Evolutionary conservation across 2,888 invertebrate species (phyloP).

Genomic region (Pseudolycoriella hygida): DNA sequence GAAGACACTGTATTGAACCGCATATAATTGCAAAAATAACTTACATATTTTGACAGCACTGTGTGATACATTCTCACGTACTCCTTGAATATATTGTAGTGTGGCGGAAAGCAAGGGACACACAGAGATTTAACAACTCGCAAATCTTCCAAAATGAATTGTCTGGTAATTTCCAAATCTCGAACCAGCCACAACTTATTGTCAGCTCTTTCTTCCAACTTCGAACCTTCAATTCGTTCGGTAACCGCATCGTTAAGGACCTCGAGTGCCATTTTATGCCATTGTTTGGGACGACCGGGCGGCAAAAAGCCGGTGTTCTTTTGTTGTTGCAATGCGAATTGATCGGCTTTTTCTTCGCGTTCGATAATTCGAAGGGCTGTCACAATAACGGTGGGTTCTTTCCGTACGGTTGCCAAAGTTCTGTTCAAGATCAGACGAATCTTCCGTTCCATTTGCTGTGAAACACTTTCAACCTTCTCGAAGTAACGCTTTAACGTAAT

Average conservation of each 20-base stretch:
- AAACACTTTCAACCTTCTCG: constrained; percentile 83
- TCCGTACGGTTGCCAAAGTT: constrained; percentile 83
- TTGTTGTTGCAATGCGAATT: constrained; percentile 59
- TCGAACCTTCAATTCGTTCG: constrained; percentile 83
- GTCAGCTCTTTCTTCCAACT: constrained; percentile 75
- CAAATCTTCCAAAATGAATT: constrained; percentile 77
- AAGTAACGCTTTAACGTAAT: constrained; percentile 91
- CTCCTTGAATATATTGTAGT: constrained; percentile 80
- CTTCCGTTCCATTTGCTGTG: constrained; percentile 77
- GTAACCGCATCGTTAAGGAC: constrained; percentile 63
- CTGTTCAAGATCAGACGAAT: constrained; percentile 75
- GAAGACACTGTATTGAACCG: not conserved
- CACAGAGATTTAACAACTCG: constrained; percentile 78
- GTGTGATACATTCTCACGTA: constrained; percentile 90
- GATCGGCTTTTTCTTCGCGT: constrained; percentile 89
- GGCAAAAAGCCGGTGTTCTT: constrained; percentile 78
- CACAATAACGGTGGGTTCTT: constrained; percentile 88
- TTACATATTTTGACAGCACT: constrained; percentile 61
- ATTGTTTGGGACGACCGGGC: constrained; percentile 82
- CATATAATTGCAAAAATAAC: constrained; percentile 17
- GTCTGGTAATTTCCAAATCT: constrained; percentile 76
- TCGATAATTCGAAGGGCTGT: constrained; percentile 93
- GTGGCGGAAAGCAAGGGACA: constrained; percentile 88
- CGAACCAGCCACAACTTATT: constrained; percentile 93
- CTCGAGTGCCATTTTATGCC: constrained; percentile 73